Conservation (phyloP, 2,888 invertebrate genomes). For the Drosophila helvetica region DNA sequence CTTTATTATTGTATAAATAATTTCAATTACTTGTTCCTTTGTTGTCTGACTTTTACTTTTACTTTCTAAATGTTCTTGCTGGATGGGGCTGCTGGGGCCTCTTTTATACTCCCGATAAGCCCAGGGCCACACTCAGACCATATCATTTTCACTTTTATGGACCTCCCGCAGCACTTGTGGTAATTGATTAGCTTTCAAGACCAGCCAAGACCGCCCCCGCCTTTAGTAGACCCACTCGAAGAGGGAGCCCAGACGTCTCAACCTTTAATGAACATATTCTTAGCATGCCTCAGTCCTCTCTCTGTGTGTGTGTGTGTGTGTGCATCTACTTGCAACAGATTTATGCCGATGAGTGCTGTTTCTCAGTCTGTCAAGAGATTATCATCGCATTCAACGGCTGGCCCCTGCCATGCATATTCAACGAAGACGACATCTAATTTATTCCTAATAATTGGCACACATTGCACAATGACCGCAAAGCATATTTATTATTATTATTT, state of each 20-base stretch:
- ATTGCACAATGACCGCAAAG: conserved; percentile 62
- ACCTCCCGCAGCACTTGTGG: background rate
- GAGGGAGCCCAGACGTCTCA: background rate
- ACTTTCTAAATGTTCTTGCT: conserved; percentile 23
- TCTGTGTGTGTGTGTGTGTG: background rate
- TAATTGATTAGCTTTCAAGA: conserved; percentile 19
- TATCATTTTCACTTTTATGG: conserved; percentile 25
- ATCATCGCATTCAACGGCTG: conserved; percentile 39
- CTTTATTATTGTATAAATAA: too few species aligned
- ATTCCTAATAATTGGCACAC: conserved; percentile 72
- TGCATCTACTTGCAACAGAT: conserved; percentile 45
- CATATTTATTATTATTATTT: background rate
- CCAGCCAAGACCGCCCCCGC: background rate
- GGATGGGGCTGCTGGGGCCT: background rate
- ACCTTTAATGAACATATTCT: conserved; percentile 26
- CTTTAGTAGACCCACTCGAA: background rate
- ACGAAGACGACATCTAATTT: conserved; percentile 57
- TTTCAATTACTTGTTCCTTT: conserved; percentile 4
- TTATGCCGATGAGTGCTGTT: conserved; percentile 23
- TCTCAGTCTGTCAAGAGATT: conserved; percentile 49
- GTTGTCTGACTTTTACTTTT: conserved; percentile 11
- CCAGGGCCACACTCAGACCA: background rate
- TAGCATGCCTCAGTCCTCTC: conserved; percentile 19
- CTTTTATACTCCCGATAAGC: conserved; percentile 24
- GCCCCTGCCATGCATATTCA: conserved; percentile 64